Conservation (phyloP, 2,888 invertebrate genomes). For the Podabrus alpinus region DNA sequence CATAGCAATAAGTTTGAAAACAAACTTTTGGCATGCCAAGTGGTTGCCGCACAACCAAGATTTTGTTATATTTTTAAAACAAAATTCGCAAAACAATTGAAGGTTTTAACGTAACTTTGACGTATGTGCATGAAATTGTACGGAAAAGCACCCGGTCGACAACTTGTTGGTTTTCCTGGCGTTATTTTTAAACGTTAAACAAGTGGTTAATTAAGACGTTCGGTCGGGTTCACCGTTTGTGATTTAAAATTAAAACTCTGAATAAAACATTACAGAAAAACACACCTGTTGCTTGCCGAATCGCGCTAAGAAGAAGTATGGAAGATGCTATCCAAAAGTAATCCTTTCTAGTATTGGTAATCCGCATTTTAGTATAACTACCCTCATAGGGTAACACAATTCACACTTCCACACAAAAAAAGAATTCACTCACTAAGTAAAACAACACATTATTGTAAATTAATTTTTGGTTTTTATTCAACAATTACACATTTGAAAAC, state of each 20-base stretch:
- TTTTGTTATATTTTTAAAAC: background rate
- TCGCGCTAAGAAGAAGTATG: conserved; percentile 57
- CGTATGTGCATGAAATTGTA: background rate
- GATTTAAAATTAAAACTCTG: background rate
- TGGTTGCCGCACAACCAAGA: background rate
- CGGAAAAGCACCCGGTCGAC: background rate
- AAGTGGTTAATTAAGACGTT: background rate
- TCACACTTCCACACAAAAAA: conserved; percentile 57
- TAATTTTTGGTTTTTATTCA: conserved; percentile 17
- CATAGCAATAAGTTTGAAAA: background rate
- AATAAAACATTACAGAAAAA: conserved; percentile 17
- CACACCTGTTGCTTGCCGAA: conserved; percentile 65
- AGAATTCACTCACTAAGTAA: conserved; percentile 42
- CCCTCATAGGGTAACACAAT: conserved; percentile 54
- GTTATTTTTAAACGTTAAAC: background rate
- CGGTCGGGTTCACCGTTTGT: background rate
- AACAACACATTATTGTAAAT: conserved; percentile 41
- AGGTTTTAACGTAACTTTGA: background rate
- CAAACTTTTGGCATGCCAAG: background rate
- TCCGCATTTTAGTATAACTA: conserved; percentile 64
- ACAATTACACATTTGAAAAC: conserved; percentile 29
- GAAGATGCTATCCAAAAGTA: conserved; percentile 67
- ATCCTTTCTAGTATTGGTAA: conserved; percentile 70
- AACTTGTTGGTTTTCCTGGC: background rate
- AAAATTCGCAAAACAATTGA: background rate